phyloP scores from a whole-genome alignment of 2,888 invertebrate species.

The Bellardia pandia region DNA sequence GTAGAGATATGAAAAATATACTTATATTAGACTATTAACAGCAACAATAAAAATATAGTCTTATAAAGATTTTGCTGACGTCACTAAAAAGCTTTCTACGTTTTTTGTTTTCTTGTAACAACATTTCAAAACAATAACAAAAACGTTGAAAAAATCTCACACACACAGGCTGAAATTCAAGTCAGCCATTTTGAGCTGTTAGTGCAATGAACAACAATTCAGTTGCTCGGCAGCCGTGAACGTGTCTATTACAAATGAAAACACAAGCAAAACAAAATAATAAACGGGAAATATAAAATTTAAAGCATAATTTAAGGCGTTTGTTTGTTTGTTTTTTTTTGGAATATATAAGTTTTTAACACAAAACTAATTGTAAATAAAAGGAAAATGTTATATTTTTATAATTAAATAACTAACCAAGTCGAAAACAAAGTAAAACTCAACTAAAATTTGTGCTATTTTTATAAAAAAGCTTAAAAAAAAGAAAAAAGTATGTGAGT shows the following conservation, averaged over 20 bases:
- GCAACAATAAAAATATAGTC: slow-evolving; percentile 50
- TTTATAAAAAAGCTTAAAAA: slow-evolving; percentile 49
- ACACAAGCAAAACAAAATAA: slow-evolving; percentile 24
- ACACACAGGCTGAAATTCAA: slow-evolving; percentile 60
- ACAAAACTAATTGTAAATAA: not conserved
- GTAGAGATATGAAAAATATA: not conserved
- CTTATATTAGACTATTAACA: slow-evolving; percentile 37
- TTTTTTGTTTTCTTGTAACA: slow-evolving; percentile 68
- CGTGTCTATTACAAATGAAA: slow-evolving; percentile 72
- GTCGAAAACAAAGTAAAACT: not conserved
- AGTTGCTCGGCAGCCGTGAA: slow-evolving; percentile 80
- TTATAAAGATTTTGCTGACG: slow-evolving; percentile 78
- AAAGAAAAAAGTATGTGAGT: not conserved
- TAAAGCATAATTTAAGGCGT: slow-evolving; percentile 45
- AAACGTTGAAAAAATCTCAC: slow-evolving; percentile 33
- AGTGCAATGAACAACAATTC: slow-evolving; percentile 71
- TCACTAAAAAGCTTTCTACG: slow-evolving; percentile 79
- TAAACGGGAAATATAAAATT: slow-evolving; percentile 46
- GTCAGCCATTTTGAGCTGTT: slow-evolving; percentile 75
- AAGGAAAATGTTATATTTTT: not conserved
- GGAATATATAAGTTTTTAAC: not conserved
- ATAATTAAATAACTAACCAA: not conserved
- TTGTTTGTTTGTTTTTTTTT: slow-evolving; percentile 11
- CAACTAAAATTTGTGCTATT: slow-evolving; percentile 47
- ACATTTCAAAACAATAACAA: slow-evolving; percentile 76